Evolutionary conservation across 30 jellyfish, hydroid and myxozoan genomes (phyloP), one percentile per base, ranked within the genome.

Genomic region (Cassiopea andromeda): DNA sequence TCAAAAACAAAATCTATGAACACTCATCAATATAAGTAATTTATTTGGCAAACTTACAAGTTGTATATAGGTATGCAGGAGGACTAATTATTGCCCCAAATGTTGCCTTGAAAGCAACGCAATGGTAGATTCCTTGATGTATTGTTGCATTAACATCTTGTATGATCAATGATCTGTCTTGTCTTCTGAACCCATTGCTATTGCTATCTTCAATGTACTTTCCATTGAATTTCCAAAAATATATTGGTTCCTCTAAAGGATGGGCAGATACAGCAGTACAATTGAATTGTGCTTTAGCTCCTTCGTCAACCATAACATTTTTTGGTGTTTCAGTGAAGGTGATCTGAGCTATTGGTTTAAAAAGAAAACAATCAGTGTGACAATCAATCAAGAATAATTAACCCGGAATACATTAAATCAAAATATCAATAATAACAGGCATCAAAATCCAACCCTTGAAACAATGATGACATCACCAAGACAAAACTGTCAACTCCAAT

Each of bases 221-320:
- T 46, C 90, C 90, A 87, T 87, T 78, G 50, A 44, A 57, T 59
- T 87, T 87, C 94, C 94, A 87, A 79, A 87, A 87, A 58, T 87
- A 87, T 1, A 7, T 7, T 48, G 90, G 94, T 14, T 38, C 69
- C 73, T 64, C 58, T 77, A n/a, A 14, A 1, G 81, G 94, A 38
- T 64, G 44, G 18, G 80, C 84, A 18, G 90, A 44, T 2, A 1
- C 43, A 61, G 90, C 94, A 44, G 72, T 46, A 69, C 94, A 87
- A 46, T 79, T 77, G 73, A 87, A 82, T 27, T 78, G 80, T 2
- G 73, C 78, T 48, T 45, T 77, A 16, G 45, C 18, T 9, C 94
- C 90, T 44, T 77, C 86, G 16, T 27, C 50, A 9, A 60, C 57
- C 15, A 44, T 38, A 18, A 82, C 87, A 67, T 60, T 61, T 46